Conservation (phyloP, 2,888 invertebrate genomes). For the Bursaphelenchus okinawaensis region DNA sequence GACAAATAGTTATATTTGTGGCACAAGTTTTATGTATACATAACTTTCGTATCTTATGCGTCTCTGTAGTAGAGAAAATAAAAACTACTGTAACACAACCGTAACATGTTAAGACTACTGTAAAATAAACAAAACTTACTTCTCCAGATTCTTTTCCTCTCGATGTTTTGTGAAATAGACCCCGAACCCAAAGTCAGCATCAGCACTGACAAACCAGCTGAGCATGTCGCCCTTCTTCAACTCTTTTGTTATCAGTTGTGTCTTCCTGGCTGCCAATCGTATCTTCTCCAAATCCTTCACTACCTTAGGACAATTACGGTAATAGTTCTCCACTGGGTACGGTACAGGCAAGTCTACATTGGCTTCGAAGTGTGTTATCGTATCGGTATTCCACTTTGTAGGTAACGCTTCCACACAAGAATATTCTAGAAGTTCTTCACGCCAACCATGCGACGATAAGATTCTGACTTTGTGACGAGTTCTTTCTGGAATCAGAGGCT, state of each 20-base stretch:
- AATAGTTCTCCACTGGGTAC: slow-evolving; percentile 38
- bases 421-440: slow-evolving; percentile 39
- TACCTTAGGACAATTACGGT: slow-evolving; percentile 22
- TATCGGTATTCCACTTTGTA: slow-evolving; percentile 39
- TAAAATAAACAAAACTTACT: slow-evolving; percentile 17
- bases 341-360: slow-evolving; percentile 32
- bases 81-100: too few species aligned
- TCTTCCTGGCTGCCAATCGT: slow-evolving; percentile 29
- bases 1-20: too few species aligned
- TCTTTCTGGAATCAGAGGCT: slow-evolving; percentile 48
- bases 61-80: too few species aligned
- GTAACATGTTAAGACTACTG: too few species aligned
- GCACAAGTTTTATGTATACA: too few species aligned
- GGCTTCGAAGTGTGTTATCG: slow-evolving; percentile 27
- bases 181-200: slow-evolving; percentile 30
- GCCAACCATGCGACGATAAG: slow-evolving; percentile 33
- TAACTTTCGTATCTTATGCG: too few species aligned
- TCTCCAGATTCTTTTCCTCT: slow-evolving; percentile 26
- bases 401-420: slow-evolving; percentile 34
- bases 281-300: slow-evolving; percentile 21
- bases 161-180: slow-evolving; percentile 21
- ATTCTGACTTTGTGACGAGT: slow-evolving; percentile 45
- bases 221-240: slow-evolving; percentile 27
- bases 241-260: slow-evolving; percentile 27
- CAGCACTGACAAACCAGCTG: slow-evolving; percentile 25